Evolutionary conservation across 2,113 vertebrate genomes (phyloP), one percentile per base, ranked within the genome.

Genomic region (Pelmatolapia mariae): DNA sequence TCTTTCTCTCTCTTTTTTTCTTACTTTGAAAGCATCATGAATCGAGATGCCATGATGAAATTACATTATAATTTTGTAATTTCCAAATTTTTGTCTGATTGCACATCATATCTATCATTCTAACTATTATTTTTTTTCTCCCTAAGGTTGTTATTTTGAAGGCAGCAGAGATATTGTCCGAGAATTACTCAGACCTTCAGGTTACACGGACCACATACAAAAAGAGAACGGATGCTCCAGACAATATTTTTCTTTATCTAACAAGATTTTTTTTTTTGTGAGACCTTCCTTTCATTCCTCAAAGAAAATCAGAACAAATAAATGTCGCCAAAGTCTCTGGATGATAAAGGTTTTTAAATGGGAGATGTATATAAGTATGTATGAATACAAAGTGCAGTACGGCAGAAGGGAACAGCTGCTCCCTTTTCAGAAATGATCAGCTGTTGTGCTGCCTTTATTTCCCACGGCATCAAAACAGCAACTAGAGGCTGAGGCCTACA

Each of bases 391-490:
- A 57, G 45, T 4, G 26, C 45, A 52, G 13, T 47, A 50, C 61
- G 59, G 80, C 11, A 81, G 29, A 84, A 80, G 52, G 52, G 79
- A 89, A 56, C 73, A 88, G 79, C 80, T 89, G 85, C 83, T 84
- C 45, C 50, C 52, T 68, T 31, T 53, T 88, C 68, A 83, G 59
- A 80, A 86, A 36, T 31, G 66, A 88, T 91, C 71, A 82, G 81
- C 83, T 88, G 54, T 33, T 82, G 76, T 71, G 50, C 50, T 81
- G 79, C 81, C 81, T 89, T 92, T 89, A 89, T 90, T 91, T 89
- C 80, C 89, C 89, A 78, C n/a, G 52, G 81, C 86, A 83, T 84
- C 78, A 79, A 90, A 87, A 81, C 87, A 85, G 61, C 83, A 88
- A 84, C 89, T 83, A 78, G 38, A 92, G 63, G 71, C 86, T n/a